Evolutionary conservation across 2,888 invertebrate genomes (phyloP).

Genomic region (Lochmaea capreae): DNA sequence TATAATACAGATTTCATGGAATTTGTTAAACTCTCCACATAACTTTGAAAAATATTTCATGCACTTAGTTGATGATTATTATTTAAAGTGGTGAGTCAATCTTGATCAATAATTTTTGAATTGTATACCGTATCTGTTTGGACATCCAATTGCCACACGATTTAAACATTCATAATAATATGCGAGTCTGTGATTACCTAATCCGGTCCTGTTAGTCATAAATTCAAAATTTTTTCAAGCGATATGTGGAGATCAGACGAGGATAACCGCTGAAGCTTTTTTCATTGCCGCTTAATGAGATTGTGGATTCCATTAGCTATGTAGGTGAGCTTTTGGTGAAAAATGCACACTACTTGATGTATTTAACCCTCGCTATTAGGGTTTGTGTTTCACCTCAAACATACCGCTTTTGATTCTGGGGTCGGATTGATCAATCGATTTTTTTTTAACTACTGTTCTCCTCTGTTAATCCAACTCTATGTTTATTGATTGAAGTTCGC

Average conservation of each 20-base stretch:
- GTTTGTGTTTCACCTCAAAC: constrained; percentile 66
- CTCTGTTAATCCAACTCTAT: constrained; percentile 10
- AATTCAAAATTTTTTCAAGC: constrained; percentile 24
- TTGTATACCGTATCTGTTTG: too few species aligned
- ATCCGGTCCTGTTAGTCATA: constrained; percentile 4
- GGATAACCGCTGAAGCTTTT: constrained; percentile 42
- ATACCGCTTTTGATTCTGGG: constrained; percentile 48
- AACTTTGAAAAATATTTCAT: too few species aligned
- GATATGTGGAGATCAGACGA: constrained; percentile 39
- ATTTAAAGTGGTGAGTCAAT: too few species aligned
- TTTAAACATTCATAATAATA: background rate
- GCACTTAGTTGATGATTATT: too few species aligned
- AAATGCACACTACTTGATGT: constrained; percentile 66
- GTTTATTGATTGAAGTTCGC: background rate
- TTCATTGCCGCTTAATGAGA: constrained; percentile 50
- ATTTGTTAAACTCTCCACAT: too few species aligned
- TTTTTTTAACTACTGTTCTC: constrained; percentile 12
- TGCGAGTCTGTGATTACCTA: background rate
- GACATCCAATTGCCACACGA: too few species aligned
- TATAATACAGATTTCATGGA: too few species aligned
- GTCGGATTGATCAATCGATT: constrained; percentile 34
- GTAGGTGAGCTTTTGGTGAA: constrained; percentile 61
- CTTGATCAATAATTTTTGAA: too few species aligned
- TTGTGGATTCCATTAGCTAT: constrained; percentile 53
- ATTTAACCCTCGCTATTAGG: constrained; percentile 66